Conservation (phyloP, 2,113 vertebrate species). For the Atrichornis clamosus region DNA sequence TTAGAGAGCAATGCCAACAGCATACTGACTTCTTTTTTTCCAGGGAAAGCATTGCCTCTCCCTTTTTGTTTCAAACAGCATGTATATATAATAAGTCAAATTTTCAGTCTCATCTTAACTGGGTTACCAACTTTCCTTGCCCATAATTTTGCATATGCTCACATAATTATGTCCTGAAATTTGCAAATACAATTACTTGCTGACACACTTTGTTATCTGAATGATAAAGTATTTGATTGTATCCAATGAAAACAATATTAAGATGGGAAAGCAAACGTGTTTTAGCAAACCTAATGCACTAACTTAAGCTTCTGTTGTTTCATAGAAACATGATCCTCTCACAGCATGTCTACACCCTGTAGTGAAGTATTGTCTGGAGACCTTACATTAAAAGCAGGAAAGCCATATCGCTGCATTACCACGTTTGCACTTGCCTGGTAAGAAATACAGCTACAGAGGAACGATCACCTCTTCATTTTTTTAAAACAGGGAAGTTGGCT, state of each 20-base stretch:
- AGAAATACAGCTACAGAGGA: neutral
- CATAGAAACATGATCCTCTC: slow-evolving; percentile 38
- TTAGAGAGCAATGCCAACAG: neutral
- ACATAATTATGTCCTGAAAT: slow-evolving; percentile 44
- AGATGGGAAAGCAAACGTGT: slow-evolving; percentile 28
- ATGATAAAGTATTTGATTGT: slow-evolving; percentile 53
- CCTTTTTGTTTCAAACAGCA: neutral
- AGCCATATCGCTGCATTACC: neutral
- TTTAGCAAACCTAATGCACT: slow-evolving; percentile 32
- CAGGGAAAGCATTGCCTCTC: neutral
- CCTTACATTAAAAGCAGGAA: neutral
- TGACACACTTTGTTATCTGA: slow-evolving; percentile 60
- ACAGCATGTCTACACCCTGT: slow-evolving; percentile 17
- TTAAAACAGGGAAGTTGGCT: neutral
- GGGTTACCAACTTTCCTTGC: slow-evolving; percentile 24
- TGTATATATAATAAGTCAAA: neutral
- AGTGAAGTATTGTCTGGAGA: slow-evolving; percentile 3
- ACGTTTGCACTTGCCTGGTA: neutral
- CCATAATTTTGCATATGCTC: slow-evolving; percentile 41
- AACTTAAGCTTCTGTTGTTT: slow-evolving; percentile 31
- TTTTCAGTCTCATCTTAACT: slow-evolving; percentile 20
- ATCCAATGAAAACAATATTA: slow-evolving; percentile 60
- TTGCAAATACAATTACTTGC: slow-evolving; percentile 57
- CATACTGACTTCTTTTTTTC: neutral
- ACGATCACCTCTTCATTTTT: neutral